Evolutionary conservation across 2,888 invertebrate species (phyloP).

Genomic region (Uloborus plumipes): DNA sequence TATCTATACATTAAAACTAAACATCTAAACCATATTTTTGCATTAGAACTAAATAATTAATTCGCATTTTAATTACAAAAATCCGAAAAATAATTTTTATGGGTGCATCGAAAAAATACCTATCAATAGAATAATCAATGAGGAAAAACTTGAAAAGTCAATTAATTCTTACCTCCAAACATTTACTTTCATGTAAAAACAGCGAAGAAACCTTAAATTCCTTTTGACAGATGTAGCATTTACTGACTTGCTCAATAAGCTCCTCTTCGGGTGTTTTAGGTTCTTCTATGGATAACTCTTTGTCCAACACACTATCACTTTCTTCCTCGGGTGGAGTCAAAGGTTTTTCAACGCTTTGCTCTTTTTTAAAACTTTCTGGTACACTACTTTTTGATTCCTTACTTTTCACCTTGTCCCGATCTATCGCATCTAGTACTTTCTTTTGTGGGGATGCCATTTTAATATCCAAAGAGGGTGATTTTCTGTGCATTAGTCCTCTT

Average conservation of each 20-base stretch:
- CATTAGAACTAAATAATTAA: background rate
- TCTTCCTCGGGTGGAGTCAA: background rate
- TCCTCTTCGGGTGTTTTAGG: background rate
- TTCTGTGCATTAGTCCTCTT: slow-evolving; percentile 49
- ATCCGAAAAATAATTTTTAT: too few relatives aligned
- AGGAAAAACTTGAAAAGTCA: background rate
- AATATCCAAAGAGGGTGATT: slow-evolving; percentile 36
- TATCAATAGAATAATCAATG: background rate
- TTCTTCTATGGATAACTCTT: background rate
- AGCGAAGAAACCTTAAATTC: slow-evolving; percentile 79
- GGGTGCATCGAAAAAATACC: too few relatives aligned
- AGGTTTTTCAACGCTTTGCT: background rate
- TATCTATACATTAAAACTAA: too few relatives aligned
- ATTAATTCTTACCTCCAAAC: slow-evolving; percentile 68
- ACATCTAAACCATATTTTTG: background rate
- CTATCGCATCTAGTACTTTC: slow-evolving; percentile 7
- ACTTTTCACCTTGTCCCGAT: background rate
- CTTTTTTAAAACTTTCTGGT: background rate
- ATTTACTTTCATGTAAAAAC: slow-evolving; percentile 79
- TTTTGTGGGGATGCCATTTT: slow-evolving; percentile 39
- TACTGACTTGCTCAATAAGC: slow-evolving; percentile 20
- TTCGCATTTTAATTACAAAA: too few relatives aligned
- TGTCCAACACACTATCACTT: background rate
- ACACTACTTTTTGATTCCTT: slow-evolving; percentile 8
- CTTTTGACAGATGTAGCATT: slow-evolving; percentile 77